Base-by-base conservation (phyloP, 2,888 invertebrate species). In the Crepidodera aurea region DNA sequence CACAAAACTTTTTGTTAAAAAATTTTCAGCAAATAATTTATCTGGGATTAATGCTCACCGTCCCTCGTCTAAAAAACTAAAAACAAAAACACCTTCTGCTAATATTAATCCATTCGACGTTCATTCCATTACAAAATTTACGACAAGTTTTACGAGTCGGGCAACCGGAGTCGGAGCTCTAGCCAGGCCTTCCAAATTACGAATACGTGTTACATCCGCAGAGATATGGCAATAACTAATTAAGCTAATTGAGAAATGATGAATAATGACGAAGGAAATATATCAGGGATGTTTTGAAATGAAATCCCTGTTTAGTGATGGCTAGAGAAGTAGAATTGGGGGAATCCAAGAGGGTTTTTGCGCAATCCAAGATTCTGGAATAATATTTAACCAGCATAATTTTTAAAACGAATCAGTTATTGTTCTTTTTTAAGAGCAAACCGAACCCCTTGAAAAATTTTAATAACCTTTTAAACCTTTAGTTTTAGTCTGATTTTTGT, bases 211-310 rank as follows among this genome's bases (percentile, higher is more conserved):
- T 64, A 65, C 62, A 66, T 63, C 68, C 70, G 53, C 59, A 65
- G 69, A 69, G 72, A 71, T 69, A 67, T 69, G 72, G 72, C 72
- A 65, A 69, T 64, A 64, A 74, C 78, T 80, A 80, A 81, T 81
- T 79, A 77, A 75, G 74, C 77, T 81, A 81, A 81, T 81, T 80
- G 80, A 78, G 79, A 77, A 81, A 81, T 79, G 80, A 81, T 81
- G 80, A 80, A 76, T 80, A 81, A 81, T 81, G 79, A 79, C 79
- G 78, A 70, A 77, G 80, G 76, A 78, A 79, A 57, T 57, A 57
- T 48, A 78, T 79, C 79, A 79, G 77, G 74, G 75, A 74, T 72
- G 72, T 76, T 76, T 75, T 78, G 79, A 80, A 79, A 79, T 73
- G 77, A 77, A 79, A 79, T 77, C 76, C 72, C 72, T 79, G 79